Base-by-base conservation (phyloP, 2,797 vertebrate genomes). In the Ptychadena robeensis region DNA sequence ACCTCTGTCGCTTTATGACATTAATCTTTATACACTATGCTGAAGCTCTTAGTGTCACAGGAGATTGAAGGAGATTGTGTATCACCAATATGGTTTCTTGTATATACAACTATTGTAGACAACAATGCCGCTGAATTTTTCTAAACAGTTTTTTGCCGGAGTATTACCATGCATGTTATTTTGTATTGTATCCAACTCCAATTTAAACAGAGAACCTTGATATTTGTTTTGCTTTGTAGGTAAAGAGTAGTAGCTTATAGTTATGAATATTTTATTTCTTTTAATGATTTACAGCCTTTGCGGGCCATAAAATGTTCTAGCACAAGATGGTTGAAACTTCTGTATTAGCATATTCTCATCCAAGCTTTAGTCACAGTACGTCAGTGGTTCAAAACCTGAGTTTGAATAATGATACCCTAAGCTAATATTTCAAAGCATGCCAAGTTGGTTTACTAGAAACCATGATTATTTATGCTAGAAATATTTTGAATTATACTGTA, bases 1-100 rank as follows among this genome's bases (percentile, higher is more conserved):
- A 6, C 28, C 78, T 73, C 59, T 89, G 66, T 83, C 69, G 25
- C 82, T 88, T 82, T 85, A 84, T 90, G 87, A 68, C 86, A 86
- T 87, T 87, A 90, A 88, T 88, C 87, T 80, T 76, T 64, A 87
- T 88, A 7, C 44, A 61, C 80, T 30, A 15, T 73, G 27, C 27
- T 38, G 7, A 1, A 48, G 18, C 63, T 80, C 34, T 10, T 9
- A 69, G 53, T 66, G 75, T 82, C 85, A 31, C 25, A 82, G 70
- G 81, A 30, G 73, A 85, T 76, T 57, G 76, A 68, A 57, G 25
- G 37, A 67, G 40, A 28, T 73, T 71, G 68, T 67, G 70, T 75
- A 70, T 80, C 73, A 48, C 44, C 73, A 76, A 37, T 59, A 25
- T 59, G 61, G 35, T 22, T 11, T 67, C 34, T 31, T 22, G 8